These are phyloP conservation scores for Canis aureus DNA, from an alignment of 2,113 vertebrate genomes.

Conservation along the genomic window DNA sequence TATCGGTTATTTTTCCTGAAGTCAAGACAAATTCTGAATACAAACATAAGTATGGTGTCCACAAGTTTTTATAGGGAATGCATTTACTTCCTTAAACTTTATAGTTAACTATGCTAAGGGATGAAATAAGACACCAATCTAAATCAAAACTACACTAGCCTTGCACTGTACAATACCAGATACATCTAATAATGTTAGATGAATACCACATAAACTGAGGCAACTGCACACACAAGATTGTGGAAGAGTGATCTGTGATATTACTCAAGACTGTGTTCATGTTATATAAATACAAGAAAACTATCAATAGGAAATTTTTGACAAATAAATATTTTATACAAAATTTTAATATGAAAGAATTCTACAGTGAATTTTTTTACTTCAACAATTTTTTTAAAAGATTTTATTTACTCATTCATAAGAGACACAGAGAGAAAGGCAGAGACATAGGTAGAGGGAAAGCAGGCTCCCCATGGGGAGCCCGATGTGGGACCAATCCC, in stretches of 20 bases:
- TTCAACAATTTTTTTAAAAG: not conserved
- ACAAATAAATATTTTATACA: slow-evolving; percentile 23
- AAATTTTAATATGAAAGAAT: not conserved
- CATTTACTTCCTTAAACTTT: not conserved
- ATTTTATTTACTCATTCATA: too few relatives aligned
- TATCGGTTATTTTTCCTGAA: not conserved
- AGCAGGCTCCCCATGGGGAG: too few relatives aligned
- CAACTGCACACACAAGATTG: not conserved
- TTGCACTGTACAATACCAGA: not conserved
- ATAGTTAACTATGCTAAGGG: not conserved
- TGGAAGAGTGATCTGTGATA: not conserved
- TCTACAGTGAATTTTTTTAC: slow-evolving; percentile 9
- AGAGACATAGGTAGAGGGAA: too few relatives aligned
- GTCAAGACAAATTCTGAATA: not conserved
- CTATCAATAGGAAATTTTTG: not conserved
- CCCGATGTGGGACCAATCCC: too few relatives aligned
- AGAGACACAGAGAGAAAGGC: too few relatives aligned
- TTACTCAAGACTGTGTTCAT: not conserved
- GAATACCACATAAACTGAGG: not conserved
- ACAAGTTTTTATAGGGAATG: not conserved
- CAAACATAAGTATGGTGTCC: not conserved
- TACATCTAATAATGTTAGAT: not conserved
- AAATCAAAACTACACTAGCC: not conserved
- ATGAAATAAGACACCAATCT: not conserved
- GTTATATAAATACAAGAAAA: not conserved